phyloP scores from a whole-genome alignment of 2,888 invertebrate genomes.

The Neuroscelio doddi region DNA sequence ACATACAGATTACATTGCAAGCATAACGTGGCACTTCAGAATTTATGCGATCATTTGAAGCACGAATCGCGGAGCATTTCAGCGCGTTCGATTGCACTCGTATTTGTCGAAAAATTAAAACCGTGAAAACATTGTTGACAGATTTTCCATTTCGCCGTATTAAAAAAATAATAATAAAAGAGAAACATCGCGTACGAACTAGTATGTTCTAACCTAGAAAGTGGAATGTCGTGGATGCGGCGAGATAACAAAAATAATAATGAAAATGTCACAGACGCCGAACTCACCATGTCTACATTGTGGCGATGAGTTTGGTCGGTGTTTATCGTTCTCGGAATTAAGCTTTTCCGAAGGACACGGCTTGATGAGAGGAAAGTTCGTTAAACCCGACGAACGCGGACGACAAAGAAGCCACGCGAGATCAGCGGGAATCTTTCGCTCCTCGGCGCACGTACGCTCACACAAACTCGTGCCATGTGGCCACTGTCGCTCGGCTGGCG shows the following conservation, averaged over 20 bases:
- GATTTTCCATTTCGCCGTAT: too few relatives aligned
- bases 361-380: not conserved
- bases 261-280: not conserved
- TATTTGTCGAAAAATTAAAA: too few relatives aligned
- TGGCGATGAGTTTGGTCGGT: not conserved
- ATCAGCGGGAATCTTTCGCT: constrained; percentile 9
- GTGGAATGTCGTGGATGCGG: not conserved
- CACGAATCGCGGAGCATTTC: too few relatives aligned
- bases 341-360: not conserved
- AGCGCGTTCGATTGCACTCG: not conserved
- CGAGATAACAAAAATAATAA: not conserved
- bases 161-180: not conserved
- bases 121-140: too few relatives aligned
- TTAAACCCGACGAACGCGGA: not conserved
- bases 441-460: not conserved
- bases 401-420: constrained; percentile 5
- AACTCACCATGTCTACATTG: not conserved
- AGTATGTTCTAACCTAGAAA: too few relatives aligned
- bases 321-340: too few relatives aligned
- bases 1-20: too few relatives aligned
- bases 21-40: too few relatives aligned
- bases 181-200: too few relatives aligned
- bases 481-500: constrained; percentile 2
- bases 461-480: constrained; percentile 14
- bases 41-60: too few relatives aligned